Evolutionary conservation across 2,797 vertebrate species (phyloP).

Genomic region (Loriculus beryllinus): DNA sequence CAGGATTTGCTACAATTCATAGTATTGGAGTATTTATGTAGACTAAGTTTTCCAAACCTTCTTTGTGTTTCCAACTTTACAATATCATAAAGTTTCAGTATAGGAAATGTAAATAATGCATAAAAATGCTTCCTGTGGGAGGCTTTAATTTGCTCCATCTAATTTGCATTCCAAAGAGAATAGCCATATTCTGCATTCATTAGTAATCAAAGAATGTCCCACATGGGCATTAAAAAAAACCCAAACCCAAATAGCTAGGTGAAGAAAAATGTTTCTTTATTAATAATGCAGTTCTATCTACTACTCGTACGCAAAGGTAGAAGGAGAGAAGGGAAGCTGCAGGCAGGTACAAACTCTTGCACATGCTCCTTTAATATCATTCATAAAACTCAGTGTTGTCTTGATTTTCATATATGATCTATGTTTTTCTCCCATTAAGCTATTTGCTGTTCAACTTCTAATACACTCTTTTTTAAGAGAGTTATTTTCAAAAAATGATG

Average conservation of each 20-base stretch:
- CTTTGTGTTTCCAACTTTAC: conserved; percentile 76
- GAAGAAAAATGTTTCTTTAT: conserved; percentile 16
- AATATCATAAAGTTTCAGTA: conserved; percentile 35
- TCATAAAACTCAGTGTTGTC: not conserved
- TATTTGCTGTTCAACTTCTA: not conserved
- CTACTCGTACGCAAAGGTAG: not conserved
- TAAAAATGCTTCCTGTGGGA: not conserved
- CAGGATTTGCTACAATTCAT: conserved; percentile 82
- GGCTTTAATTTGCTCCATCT: conserved; percentile 52
- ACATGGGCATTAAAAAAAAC: conserved; percentile 13
- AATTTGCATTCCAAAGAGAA: conserved; percentile 37
- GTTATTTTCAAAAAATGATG: not conserved
- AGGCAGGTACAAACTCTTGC: not conserved
- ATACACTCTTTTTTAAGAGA: not conserved
- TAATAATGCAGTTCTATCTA: not conserved
- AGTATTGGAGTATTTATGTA: conserved; percentile 80
- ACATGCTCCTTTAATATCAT: not conserved
- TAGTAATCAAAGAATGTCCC: conserved; percentile 7
- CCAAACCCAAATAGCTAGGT: not conserved
- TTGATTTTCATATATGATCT: conserved; percentile 9
- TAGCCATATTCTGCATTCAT: conserved; percentile 24
- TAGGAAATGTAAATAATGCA: conserved; percentile 43
- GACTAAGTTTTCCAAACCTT: conserved; percentile 32
- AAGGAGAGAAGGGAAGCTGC: not conserved
- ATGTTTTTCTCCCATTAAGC: not conserved